These are phyloP conservation scores for Lathronympha strigana DNA, from an alignment of 2,888 invertebrate species.

Conservation along the genomic window DNA sequence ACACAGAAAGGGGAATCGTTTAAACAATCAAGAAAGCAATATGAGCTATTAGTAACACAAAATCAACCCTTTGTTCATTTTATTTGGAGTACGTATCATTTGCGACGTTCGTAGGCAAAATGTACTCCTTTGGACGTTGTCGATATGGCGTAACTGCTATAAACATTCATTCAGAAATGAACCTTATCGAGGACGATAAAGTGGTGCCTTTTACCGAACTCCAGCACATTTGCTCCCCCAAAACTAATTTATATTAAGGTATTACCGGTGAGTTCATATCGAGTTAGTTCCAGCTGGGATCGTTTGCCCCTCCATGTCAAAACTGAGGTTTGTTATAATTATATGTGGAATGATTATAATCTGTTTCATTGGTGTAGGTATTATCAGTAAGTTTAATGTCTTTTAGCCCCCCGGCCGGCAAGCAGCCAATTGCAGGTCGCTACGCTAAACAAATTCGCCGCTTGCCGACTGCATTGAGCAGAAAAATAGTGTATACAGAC, in stretches of 20 bases:
- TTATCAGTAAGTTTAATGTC: neutral
- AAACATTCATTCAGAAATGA: no score
- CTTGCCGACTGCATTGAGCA: no score
- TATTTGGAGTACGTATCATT: slow-evolving; percentile 47
- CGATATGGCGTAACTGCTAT: no score
- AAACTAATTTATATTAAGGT: slow-evolving; percentile 48
- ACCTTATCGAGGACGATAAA: no score
- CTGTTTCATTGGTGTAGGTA: neutral
- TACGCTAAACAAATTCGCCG: no score
- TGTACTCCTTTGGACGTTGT: no score
- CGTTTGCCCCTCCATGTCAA: slow-evolving; percentile 25
- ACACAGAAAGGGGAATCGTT: slow-evolving; percentile 53
- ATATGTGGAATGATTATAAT: neutral
- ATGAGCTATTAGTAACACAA: slow-evolving; percentile 57
- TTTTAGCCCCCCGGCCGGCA: no score
- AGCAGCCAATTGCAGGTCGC: no score
- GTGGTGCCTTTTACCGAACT: no score
- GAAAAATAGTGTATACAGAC: no score
- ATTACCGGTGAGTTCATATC: slow-evolving; percentile 43
- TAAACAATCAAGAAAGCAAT: slow-evolving; percentile 67
- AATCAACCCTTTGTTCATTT: slow-evolving; percentile 62
- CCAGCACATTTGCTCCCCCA: slow-evolving; percentile 42
- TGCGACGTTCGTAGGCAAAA: neutral
- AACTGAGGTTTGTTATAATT: slow-evolving; percentile 5
- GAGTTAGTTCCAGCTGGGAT: slow-evolving; percentile 37